A percentile compares a stretch with the other conserved stretches of the same genome.
Conservation (phyloP, 2,888 invertebrate genomes). For the Parnassius mnemosyne region DNA sequence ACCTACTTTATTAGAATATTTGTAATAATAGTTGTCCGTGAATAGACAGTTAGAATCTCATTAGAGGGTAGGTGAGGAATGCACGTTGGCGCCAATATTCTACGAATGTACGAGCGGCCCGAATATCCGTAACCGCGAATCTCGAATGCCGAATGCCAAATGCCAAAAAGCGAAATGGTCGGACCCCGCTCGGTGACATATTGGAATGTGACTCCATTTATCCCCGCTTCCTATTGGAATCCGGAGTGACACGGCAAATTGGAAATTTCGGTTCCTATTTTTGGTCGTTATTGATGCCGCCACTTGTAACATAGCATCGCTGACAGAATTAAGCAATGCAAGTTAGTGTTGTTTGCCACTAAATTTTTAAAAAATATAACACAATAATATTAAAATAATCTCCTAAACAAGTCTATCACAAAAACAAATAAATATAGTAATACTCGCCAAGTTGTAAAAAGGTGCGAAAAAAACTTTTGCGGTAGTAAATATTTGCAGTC, state of each 20-base stretch:
- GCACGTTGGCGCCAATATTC: constrained; percentile 54
- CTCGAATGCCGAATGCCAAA: constrained; percentile 50
- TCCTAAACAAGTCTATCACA: no score
- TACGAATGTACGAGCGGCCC: constrained; percentile 51
- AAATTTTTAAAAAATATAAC: no score
- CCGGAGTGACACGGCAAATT: constrained; percentile 80
- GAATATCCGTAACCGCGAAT: constrained; percentile 65
- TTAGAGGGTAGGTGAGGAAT: constrained; percentile 58
- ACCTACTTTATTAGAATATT: constrained; percentile 9
- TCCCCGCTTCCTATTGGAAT: constrained; percentile 79
- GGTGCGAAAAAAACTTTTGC: no score
- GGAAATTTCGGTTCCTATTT: constrained; percentile 77
- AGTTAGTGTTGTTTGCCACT: constrained; percentile 28
- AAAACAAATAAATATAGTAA: no score
- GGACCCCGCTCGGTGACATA: constrained; percentile 73
- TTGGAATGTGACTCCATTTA: constrained; percentile 81
- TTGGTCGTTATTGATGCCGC: constrained; percentile 72
- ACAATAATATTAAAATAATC: no score
- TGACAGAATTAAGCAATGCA: constrained; percentile 37
- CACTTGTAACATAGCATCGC: constrained; percentile 55
- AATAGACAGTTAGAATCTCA: constrained; percentile 61
- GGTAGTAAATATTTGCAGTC: no score
- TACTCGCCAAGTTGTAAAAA: no score
- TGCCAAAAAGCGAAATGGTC: constrained; percentile 71
- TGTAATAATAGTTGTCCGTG: constrained; percentile 25